A percentile compares a stretch with the other conserved stretches of the same genome.
phyloP scores from a whole-genome alignment of 35 echinoderm and acorn worm genomes.

The Apostichopus parvimensis region DNA sequence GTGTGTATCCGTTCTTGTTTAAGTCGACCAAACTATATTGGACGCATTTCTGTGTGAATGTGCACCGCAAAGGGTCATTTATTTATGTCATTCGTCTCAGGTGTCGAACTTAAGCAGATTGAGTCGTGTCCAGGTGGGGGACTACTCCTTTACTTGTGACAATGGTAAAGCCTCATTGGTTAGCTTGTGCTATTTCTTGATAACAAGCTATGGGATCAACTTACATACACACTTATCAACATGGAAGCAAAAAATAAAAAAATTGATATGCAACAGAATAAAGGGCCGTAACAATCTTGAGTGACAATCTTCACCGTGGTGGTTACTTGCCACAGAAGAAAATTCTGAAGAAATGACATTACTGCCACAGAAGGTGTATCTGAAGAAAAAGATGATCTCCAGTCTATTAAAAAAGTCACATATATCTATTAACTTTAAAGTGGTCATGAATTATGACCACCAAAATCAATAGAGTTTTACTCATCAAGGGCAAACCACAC shows the following conservation, averaged over 20 bases:
- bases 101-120: neutral
- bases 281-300: neutral
- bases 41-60: too few species aligned
- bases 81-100: neutral
- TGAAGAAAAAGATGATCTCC: neutral
- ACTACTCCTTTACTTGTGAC: too few species aligned
- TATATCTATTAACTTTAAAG: neutral
- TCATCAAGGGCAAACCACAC: neutral
- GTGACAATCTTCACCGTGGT: neutral
- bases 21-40: neutral
- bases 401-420: neutral
- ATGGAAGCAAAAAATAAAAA: neutral
- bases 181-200: neutral
- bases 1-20: neutral
- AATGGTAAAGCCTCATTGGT: neutral
- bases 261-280: neutral
- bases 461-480: neutral
- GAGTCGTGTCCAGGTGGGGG: too few species aligned
- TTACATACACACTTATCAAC: neutral
- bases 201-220: neutral
- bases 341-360: neutral
- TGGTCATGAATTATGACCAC: neutral
- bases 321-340: neutral
- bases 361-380: neutral
- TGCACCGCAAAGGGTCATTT: neutral